A percentile compares a stretch with the other conserved stretches of the same genome.
Evolutionary conservation across 2,113 vertebrate species (phyloP).

Genomic region (Gopherus evgoodei): DNA sequence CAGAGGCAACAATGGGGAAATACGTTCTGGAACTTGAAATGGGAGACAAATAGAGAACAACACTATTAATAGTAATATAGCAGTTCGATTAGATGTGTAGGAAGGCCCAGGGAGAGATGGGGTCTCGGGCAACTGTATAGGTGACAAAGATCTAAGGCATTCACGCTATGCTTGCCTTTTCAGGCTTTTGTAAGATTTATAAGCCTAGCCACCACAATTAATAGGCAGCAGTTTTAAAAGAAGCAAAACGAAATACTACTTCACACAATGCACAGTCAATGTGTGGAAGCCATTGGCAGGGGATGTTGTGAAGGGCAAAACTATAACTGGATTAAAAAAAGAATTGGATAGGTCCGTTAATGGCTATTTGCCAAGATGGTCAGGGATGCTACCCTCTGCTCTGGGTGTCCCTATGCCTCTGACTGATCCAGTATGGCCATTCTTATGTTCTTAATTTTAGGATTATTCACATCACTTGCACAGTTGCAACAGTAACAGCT

Average conservation of each 20-base stretch:
- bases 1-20: conserved; percentile 40
- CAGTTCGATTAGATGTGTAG: background rate
- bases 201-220: background rate
- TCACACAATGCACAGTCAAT: background rate
- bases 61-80: background rate
- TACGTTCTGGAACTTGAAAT: conserved; percentile 31
- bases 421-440: background rate
- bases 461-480: background rate
- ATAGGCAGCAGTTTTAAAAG: background rate
- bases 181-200: background rate
- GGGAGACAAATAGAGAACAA: conserved; percentile 8
- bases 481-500: background rate
- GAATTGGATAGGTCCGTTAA: background rate
- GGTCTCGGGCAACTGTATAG: background rate
- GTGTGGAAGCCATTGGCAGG: background rate
- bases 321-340: background rate
- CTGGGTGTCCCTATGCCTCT: background rate
- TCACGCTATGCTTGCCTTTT: background rate
- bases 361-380: background rate
- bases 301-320: background rate
- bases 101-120: background rate
- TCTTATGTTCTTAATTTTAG: background rate
- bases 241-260: background rate
- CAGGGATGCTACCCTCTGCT: background rate
- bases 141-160: background rate